Base-by-base conservation (phyloP, 2,797 vertebrate species). In the Darevskia nairensis region DNA sequence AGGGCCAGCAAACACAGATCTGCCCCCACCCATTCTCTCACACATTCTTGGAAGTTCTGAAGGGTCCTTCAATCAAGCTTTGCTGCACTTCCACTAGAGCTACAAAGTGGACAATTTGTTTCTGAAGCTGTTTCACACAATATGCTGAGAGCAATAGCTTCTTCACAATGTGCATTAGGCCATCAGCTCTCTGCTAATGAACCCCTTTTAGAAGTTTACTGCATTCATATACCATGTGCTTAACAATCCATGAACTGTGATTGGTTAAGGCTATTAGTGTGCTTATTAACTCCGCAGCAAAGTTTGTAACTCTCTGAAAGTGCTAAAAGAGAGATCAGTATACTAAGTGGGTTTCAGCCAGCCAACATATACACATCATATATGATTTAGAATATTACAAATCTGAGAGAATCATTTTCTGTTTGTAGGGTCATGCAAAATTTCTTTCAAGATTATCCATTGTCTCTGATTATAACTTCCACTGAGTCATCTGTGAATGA, bases 241-340 rank as follows among this genome's bases (percentile, higher is more conserved):
- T 82, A 90, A 90, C 79, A 88, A 85, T 82, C 72, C 61, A 25
- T 81, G 72, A 85, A 77, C 78, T 88, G 82, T 72, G 72, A 85
- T 85, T 88, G 78, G 82, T 85, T 85, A 72, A 77, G 71, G 21
- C 72, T 71, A 85, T 84, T 71, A 88, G 19, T 39, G 46, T 85
- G 27, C 71, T 85, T 88, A 85, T 88, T 90, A 85, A 82, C 78
- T 85, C 46, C 69, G 19, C 35, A 77, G 61, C 82, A 61, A 81
- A 82, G 86, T 85, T 87, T 74, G 59, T 29, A 90, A 71, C 71
- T 82, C 46, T 32, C 32, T 55, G 15, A 17, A 88, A 77, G n/a
- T 29, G 46, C 61, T 69, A 35, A 87, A 39, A 71, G 78, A 80
- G 61, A 71, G 78, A 90, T 88, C 89, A 88, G 85, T 90, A 88